Percentiles rank a stretch among this genome's conserved stretches.
Evolutionary conservation across 1,140 invertebrate species (phyloP).

Genomic region (Diabrotica virgifera): DNA sequence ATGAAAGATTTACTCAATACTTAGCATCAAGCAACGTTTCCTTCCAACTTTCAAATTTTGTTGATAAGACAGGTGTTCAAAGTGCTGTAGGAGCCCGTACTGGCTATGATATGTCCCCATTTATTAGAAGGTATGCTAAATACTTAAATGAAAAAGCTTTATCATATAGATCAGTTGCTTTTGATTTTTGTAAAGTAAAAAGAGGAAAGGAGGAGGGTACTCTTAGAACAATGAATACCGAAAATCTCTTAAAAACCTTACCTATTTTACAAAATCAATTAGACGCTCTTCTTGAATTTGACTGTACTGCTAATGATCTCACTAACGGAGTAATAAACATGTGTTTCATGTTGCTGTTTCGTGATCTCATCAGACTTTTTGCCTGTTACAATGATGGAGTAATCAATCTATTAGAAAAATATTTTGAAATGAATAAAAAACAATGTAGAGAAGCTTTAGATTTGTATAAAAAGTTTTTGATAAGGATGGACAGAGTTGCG

Average conservation of each 20-base stretch:
- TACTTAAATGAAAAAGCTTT: conserved; percentile 99
- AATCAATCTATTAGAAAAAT: conserved; percentile 98
- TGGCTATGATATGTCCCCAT: conserved; percentile 99
- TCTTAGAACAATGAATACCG: conserved; percentile 93
- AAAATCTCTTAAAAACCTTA: conserved; percentile 95
- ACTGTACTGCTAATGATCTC: conserved; percentile 95
- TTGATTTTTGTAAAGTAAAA: conserved; percentile 99
- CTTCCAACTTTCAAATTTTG: conserved; percentile 95
- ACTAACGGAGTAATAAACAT: conserved; percentile 99
- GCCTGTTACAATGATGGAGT: conserved; percentile 99
- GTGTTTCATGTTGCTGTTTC: conserved; percentile 97
- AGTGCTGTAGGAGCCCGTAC: conserved; percentile 54
- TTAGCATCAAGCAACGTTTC: conserved; percentile 98
- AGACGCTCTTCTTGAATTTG: conserved; percentile 96
- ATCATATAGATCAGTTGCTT: conserved; percentile 96
- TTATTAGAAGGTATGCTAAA: conserved; percentile 97
- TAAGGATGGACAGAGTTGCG: conserved; percentile 97
- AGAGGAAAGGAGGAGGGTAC: conserved; percentile 97
- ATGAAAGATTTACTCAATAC: conserved; percentile 99
- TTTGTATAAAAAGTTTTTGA: conserved; percentile 98
- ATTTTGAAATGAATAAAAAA: conserved; percentile 99
- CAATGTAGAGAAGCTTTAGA: conserved; percentile 96
- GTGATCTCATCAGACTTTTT: conserved; percentile 97
- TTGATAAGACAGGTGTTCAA: conserved; percentile 94
- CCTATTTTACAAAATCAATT: conserved; percentile 94